phyloP scores from a whole-genome alignment of 2,797 vertebrate species.

The Ibycter americanus region DNA sequence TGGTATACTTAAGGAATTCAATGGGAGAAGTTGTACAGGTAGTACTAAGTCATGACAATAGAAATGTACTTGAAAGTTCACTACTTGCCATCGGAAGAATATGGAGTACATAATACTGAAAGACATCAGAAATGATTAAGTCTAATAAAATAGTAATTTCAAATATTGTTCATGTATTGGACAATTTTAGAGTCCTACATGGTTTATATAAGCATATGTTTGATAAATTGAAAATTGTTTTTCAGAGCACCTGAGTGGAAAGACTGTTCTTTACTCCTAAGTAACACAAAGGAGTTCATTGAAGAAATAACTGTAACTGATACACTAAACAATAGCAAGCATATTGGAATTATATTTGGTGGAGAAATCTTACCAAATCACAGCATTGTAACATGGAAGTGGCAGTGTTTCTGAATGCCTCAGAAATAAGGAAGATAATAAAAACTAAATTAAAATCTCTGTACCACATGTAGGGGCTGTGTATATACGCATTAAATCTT shows the following conservation, averaged over 20 bases:
- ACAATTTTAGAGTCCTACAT: not conserved
- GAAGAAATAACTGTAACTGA: not conserved
- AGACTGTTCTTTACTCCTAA: not conserved
- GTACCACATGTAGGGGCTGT: not conserved
- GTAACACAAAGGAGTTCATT: not conserved
- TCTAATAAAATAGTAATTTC: not conserved
- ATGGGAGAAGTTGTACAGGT: not conserved
- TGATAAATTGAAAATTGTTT: not conserved
- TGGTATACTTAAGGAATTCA: not conserved
- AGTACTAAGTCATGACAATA: not conserved
- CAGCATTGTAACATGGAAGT: not conserved
- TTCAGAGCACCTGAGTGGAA: not conserved
- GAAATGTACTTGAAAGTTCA: not conserved
- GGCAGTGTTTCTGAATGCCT: not conserved
- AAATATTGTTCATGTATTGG: not conserved
- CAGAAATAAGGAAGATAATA: not conserved
- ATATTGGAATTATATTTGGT: not conserved
- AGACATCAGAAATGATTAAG: not conserved
- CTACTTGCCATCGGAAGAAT: not conserved
- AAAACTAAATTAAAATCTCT: constrained; percentile 1
- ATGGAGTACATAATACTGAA: not conserved
- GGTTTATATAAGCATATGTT: not conserved
- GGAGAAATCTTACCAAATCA: not conserved
- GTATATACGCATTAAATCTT: not conserved
- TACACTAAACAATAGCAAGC: not conserved